Conservation (phyloP, 2,888 invertebrate species). For the Cancer borealis region DNA sequence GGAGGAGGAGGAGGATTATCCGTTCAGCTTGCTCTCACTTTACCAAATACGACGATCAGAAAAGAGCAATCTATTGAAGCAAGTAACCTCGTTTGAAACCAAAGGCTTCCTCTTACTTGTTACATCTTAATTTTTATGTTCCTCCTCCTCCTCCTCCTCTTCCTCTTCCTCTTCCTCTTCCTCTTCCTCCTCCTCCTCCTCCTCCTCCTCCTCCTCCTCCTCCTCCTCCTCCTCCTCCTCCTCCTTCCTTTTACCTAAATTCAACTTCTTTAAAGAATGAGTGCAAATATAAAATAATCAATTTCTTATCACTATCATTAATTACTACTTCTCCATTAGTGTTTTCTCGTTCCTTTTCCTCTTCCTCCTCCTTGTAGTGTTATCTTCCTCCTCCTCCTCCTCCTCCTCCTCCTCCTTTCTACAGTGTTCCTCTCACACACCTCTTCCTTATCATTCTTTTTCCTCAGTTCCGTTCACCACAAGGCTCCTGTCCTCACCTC, state of each 20-base stretch:
- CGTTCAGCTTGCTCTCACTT: neutral
- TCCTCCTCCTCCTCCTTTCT: neutral
- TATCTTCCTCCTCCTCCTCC: neutral
- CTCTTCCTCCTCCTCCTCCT: neutral
- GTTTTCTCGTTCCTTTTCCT: neutral
- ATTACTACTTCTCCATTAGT: neutral
- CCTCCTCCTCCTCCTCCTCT: neutral
- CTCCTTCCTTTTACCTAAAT: neutral
- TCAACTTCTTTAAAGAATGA: no score
- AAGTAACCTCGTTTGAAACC: neutral
- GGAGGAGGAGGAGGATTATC: neutral
- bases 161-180: neutral
- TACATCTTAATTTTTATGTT: neutral
- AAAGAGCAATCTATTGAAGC: neutral
- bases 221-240: neutral
- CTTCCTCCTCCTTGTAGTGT: neutral
- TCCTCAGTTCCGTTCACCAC: neutral
- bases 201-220: neutral
- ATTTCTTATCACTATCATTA: neutral
- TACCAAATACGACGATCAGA: neutral
- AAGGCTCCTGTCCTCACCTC: neutral
- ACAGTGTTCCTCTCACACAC: neutral
- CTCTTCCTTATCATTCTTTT: neutral
- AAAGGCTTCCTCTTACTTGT: neutral
- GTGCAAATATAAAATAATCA: no score